Evolutionary conservation across 2,888 invertebrate species (phyloP), one percentile per base, ranked within the genome.

Genomic region (Apomyelois bistriatella): DNA sequence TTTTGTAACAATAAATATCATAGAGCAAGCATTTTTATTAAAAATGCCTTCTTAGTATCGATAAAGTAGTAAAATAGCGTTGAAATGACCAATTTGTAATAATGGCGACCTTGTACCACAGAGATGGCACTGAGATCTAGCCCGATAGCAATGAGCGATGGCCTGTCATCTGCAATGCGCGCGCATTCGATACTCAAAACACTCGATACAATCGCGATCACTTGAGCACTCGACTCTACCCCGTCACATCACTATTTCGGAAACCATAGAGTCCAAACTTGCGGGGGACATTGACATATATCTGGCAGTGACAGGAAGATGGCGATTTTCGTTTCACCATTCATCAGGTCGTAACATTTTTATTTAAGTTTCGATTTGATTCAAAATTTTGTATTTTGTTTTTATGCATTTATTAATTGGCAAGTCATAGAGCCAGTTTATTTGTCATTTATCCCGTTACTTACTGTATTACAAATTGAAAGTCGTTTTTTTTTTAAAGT

Each of bases 141-240:
- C 59, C 55, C 65, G 78, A 79, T 79, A 76, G 63, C 58, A 46
- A 68, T 80, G 81, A 81, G 75, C 72, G 80, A 81, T 79, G 66
- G 64, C 56, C 71, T 74, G 78, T 75, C 79, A 68, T 58, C 61
- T 57, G 55, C 61, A 60, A 66, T 68, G 75, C 72, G 68, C 62
- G 68, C 64, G 62, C 40, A 62, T 28, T 52, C 43, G 36, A 52
- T 52, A 42, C 41, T 62, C 65, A 59, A 59, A 32, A 38, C 60
- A 64, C 61, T 72, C 65, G 71, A 73, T 69, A 72, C 67, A 65
- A 68, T 63, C 62, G 60, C 52, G 60, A 57, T 54, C 62, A 62
- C 65, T 60, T 56, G 65, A 62, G 56, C 22, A 60, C 13, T 13
- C 38, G 38, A 40, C 8, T 13, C 15, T 15, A 1, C 38, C n/a